Evolutionary conservation across 2,888 invertebrate species (phyloP).

Genomic region (Phaonia tiefii): DNA sequence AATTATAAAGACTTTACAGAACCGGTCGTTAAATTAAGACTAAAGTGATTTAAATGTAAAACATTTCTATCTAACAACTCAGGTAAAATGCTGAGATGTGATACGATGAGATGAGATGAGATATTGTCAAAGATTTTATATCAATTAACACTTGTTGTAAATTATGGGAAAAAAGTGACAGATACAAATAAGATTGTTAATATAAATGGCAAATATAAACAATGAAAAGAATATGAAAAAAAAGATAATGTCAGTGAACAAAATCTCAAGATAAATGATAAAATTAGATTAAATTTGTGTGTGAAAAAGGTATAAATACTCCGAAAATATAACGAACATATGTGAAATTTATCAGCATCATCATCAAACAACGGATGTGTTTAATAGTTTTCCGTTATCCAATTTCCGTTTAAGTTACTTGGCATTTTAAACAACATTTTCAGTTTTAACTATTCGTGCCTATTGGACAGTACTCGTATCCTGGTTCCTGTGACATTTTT

Average conservation of each 20-base stretch:
- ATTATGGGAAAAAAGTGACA: constrained; percentile 41
- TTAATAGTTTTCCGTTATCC: no score
- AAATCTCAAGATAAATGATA: background rate
- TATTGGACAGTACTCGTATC: no score
- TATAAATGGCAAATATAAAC: constrained; percentile 45
- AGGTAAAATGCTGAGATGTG: background rate
- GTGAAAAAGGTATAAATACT: no score
- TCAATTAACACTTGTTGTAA: constrained; percentile 59
- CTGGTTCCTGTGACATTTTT: background rate
- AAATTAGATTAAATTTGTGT: background rate
- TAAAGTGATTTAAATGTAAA: constrained; percentile 37
- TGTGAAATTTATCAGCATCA: no score
- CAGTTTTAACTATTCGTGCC: no score
- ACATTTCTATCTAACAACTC: constrained; percentile 11
- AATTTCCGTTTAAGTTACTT: no score
- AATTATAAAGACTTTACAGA: constrained; percentile 51
- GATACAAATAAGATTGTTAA: constrained; percentile 38
- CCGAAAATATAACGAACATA: no score
- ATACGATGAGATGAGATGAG: constrained; percentile 9
- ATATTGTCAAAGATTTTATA: constrained; percentile 44
- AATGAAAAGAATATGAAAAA: constrained; percentile 5
- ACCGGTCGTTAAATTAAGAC: constrained; percentile 44
- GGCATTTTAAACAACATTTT: no score
- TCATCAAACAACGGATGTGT: background rate
- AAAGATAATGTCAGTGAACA: background rate